Percentiles rank a stretch among this genome's conserved stretches.
Evolutionary conservation across 2,113 vertebrate genomes (phyloP).

Genomic region (Onychostoma macrolepis): DNA sequence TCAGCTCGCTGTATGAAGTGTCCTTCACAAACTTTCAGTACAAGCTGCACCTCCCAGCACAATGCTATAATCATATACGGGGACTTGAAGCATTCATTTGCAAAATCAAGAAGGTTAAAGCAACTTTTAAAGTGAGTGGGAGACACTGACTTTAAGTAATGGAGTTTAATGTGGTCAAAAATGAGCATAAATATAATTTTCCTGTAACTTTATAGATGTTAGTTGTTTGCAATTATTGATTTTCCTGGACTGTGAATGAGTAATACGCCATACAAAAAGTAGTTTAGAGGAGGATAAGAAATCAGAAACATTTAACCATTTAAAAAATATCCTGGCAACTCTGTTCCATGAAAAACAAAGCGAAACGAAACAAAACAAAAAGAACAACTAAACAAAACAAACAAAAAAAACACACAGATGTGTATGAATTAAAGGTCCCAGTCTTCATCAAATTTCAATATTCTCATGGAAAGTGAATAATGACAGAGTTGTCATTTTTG

Average conservation of each 20-base stretch:
- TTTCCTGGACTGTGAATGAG: not conserved
- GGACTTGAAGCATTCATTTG: not conserved
- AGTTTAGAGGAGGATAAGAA: not conserved
- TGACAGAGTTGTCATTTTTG: no score
- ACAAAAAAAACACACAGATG: no score
- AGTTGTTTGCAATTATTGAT: not conserved
- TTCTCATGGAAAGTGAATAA: no score
- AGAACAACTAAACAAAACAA: no score
- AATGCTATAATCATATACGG: constrained; percentile 7
- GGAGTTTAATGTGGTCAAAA: not conserved
- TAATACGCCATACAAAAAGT: not conserved
- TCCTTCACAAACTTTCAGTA: constrained; percentile 25
- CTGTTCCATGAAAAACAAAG: no score
- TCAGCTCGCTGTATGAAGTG: constrained; percentile 28
- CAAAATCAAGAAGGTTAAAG: not conserved
- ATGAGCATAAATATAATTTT: not conserved
- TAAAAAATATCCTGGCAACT: no score
- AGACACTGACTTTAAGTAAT: not conserved
- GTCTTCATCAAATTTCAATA: no score
- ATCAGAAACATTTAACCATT: not conserved
- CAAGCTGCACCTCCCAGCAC: not conserved
- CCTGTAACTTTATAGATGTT: not conserved
- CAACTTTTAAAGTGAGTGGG: not conserved
- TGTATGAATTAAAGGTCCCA: no score
- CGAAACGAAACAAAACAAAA: no score